These are phyloP conservation scores for Atopsyche davidsoni DNA, from an alignment of 1,140 invertebrate genomes.

Conservation along the genomic window DNA sequence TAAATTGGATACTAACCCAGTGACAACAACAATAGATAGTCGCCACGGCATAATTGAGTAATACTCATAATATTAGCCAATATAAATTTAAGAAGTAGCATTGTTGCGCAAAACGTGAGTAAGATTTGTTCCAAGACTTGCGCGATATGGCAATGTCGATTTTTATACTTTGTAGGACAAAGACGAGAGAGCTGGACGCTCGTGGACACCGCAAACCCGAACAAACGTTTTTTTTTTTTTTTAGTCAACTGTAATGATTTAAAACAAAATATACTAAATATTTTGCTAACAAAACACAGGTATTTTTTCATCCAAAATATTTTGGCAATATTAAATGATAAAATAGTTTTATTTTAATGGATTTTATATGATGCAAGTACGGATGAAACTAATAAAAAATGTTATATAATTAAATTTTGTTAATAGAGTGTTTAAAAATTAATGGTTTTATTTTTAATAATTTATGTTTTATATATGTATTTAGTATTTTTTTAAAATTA, in stretches of 20 bases:
- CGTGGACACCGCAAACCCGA: conserved; percentile 13
- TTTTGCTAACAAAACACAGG: no score
- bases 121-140: conserved; percentile 6
- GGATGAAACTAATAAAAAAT: no score
- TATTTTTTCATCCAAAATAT: no score
- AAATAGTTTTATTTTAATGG: not conserved
- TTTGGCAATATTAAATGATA: not conserved
- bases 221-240: not conserved
- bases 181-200: conserved; percentile 11
- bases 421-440: no score
- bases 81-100: not conserved
- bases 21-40: not conserved
- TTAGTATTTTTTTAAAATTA: no score
- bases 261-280: no score
- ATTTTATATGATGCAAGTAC: not conserved
- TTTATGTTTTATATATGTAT: no score
- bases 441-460: no score
- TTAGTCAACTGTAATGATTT: no score
- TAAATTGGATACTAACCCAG: not conserved
- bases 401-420: no score
- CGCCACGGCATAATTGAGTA: not conserved
- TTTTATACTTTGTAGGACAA: not conserved
- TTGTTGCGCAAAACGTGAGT: not conserved
- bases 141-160: not conserved
- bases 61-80: not conserved